Base-by-base conservation (phyloP, 2,888 invertebrate genomes). In the Adela reaumurella region DNA sequence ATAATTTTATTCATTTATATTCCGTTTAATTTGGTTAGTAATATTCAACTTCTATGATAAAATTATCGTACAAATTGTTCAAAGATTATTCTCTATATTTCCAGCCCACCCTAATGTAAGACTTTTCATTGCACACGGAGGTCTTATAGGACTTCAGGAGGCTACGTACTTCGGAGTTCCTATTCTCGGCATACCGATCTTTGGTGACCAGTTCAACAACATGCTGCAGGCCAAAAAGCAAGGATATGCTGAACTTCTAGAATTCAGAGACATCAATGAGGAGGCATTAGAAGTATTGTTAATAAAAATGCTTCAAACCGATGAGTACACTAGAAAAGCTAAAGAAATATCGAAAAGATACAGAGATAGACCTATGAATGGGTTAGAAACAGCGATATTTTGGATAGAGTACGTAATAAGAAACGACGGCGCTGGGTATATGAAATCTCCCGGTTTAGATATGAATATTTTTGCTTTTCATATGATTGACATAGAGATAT, bases 41-140 rank as follows among this genome's bases (percentile, higher is more conserved):
- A 24, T 6, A 24, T 24, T 24, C 8, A 24, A 24, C 4, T 24
- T 24, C 5, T 6, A 6, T 24, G 24, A 24, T 24, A 8, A 8
- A 24, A 24, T n/a, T n/a, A n/a, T n/a, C n/a, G n/a, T n/a, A n/a
- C n/a, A n/a, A n/a, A n/a, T n/a, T n/a, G n/a, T n/a, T n/a, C n/a
- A 24, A 6, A 24, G 8, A 24, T 24, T 24, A n/a, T n/a, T n/a
- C n/a, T n/a, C n/a, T n/a, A n/a, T n/a, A n/a, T n/a, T n/a, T 68
- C 18, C 65, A 64, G 83, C 81, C 1, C 84, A 85, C 63, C 80
- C 81, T 1, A 84, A 83, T 48, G 57, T 81, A 11, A 81, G 74
- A 59, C 60, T 83, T 0, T 87, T 88, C 57, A 80, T 88, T 56
- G 82, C 85, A 0, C 88, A 88, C 57, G 87, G 86, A 4, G 88